Percentiles rank a stretch among this genome's conserved stretches.
These are phyloP conservation scores for Ornithoptera priamus DNA, from an alignment of 2,888 invertebrate species.

Conservation along the genomic window DNA sequence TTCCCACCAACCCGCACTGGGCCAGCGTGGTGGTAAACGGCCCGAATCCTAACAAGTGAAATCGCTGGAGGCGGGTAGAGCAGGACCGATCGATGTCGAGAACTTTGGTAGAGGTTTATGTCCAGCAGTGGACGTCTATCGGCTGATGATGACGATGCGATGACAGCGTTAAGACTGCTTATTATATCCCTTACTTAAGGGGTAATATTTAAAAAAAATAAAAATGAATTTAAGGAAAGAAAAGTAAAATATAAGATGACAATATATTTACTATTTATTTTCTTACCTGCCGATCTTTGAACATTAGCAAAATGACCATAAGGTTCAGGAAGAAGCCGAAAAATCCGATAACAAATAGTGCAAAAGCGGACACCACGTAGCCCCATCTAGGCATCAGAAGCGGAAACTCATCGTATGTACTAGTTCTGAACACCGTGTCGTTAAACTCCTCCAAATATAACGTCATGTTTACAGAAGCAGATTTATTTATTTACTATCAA, in stretches of 20 bases:
- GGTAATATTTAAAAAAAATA: too few species aligned
- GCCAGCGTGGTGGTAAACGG: too few species aligned
- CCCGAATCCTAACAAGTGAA: too few species aligned
- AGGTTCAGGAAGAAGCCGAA: conserved; percentile 85
- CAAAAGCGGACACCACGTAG: conserved; percentile 80
- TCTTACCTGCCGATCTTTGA: conserved; percentile 83
- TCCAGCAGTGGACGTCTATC: too few species aligned
- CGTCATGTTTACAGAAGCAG: conserved; percentile 15
- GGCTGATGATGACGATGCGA: too few species aligned
- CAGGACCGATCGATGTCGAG: too few species aligned
- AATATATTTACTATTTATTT: not conserved
- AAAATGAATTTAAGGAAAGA: too few species aligned
- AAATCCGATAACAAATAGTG: conserved; percentile 83
- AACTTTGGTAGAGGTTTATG: too few species aligned
- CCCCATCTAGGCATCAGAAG: conserved; percentile 74
- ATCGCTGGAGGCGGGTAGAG: too few species aligned
- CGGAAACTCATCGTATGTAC: conserved; percentile 23
- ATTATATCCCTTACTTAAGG: too few species aligned
- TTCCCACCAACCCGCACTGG: too few species aligned
- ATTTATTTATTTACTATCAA: not conserved
- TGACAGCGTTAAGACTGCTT: too few species aligned
- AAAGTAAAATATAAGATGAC: not conserved
- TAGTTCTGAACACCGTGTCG: conserved; percentile 4
- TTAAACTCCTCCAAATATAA: conserved; percentile 21
- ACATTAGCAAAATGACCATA: conserved; percentile 83